Conservation (phyloP, 2,797 vertebrate species). For the Pelobates cultripes region DNA sequence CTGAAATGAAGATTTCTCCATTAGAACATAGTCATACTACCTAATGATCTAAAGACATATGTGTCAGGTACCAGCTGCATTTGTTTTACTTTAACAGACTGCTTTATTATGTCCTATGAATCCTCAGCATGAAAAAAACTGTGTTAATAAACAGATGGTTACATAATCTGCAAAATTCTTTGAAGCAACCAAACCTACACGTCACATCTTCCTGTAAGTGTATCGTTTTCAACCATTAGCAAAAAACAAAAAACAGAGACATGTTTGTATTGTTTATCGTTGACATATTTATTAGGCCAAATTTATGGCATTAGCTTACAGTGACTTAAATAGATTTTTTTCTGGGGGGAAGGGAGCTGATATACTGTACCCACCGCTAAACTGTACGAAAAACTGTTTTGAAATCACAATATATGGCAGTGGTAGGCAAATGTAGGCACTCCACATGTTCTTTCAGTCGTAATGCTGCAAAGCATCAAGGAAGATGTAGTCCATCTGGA, state of each 20-base stretch:
- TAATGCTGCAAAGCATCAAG: too few relatives aligned
- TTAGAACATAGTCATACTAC: conserved; percentile 34
- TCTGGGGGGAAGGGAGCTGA: too few relatives aligned
- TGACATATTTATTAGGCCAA: background rate
- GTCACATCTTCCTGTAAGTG: conserved; percentile 23
- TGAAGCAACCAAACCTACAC: background rate
- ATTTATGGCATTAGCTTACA: too few relatives aligned
- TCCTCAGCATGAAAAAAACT: conserved; percentile 54
- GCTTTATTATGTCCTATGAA: conserved; percentile 57
- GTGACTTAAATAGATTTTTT: too few relatives aligned
- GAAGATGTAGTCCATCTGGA: too few relatives aligned
- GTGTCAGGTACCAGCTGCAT: too few relatives aligned
- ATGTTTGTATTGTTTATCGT: conserved; percentile 6
- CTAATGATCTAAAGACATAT: conserved; percentile 42
- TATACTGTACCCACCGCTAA: too few relatives aligned
- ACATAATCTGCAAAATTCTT: conserved; percentile 51
- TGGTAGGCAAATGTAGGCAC: too few relatives aligned
- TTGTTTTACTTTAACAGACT: too few relatives aligned
- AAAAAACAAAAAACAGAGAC: background rate
- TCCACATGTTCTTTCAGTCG: too few relatives aligned
- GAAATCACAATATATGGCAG: too few relatives aligned
- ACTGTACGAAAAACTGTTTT: too few relatives aligned
- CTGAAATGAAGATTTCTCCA: conserved; percentile 51
- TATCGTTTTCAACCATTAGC: conserved; percentile 31
- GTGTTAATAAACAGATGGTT: conserved; percentile 61